Evolutionary conservation across 2,113 vertebrate genomes (phyloP).

Genomic region (Herpailurus yagouaroundi): DNA sequence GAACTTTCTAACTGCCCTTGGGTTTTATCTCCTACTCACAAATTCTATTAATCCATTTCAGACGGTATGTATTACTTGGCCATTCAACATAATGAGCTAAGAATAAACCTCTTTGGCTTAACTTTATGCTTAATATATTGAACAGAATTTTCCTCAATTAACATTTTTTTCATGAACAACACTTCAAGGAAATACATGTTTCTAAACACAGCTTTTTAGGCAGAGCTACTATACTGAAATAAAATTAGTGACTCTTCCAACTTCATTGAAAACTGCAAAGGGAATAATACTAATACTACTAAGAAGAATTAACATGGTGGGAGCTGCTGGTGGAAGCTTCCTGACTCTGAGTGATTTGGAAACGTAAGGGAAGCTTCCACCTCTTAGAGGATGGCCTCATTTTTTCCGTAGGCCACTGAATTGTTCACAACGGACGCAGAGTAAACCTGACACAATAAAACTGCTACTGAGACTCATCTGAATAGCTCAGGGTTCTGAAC

Average conservation of each 20-base stretch:
- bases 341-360: neutral
- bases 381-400: neutral
- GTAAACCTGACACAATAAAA: neutral
- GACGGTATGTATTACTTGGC: neutral
- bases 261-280: neutral
- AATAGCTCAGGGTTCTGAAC: neutral
- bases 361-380: neutral
- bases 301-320: accelerated
- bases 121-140: neutral
- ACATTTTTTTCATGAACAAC: neutral
- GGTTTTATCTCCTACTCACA: neutral
- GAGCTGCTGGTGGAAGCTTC: accelerated
- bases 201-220: constrained; percentile 9
- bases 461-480: neutral
- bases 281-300: too few relatives aligned
- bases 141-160: constrained; percentile 42
- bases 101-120: neutral
- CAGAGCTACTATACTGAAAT: neutral
- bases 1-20: neutral
- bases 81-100: neutral
- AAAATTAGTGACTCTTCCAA: neutral
- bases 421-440: neutral
- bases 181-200: neutral
- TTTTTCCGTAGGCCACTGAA: neutral
- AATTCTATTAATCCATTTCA: neutral